Evolutionary conservation across 1,140 invertebrate genomes (phyloP).

Genomic region (Alviniconcha marisindica): DNA sequence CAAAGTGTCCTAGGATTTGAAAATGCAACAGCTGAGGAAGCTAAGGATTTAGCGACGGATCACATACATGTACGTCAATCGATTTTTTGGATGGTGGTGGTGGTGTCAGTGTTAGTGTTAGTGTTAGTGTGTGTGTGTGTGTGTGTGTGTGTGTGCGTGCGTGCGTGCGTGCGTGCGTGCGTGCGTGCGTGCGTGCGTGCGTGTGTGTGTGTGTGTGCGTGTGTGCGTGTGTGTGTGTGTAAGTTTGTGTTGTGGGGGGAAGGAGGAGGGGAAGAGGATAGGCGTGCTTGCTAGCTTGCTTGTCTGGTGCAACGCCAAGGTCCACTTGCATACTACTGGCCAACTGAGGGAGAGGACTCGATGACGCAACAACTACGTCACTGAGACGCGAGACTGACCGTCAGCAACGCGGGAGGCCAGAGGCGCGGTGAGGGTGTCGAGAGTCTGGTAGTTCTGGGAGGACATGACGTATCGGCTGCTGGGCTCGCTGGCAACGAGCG

Average conservation of each 20-base stretch:
- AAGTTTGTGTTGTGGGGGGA: too few species aligned
- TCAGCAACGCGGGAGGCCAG: conserved; percentile 54
- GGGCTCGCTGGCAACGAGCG: conserved; percentile 58
- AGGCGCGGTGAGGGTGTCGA: conserved; percentile 48
- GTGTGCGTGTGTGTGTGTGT: too few species aligned
- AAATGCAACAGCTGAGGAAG: too few species aligned
- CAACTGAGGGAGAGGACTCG: conserved; percentile 52
- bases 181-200: too few species aligned
- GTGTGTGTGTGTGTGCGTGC: too few species aligned
- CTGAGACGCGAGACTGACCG: conserved; percentile 48
- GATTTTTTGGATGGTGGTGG: too few species aligned
- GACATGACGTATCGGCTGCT: conserved; percentile 54
- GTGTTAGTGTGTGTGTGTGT: not conserved
- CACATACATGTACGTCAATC: too few species aligned
- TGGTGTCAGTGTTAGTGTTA: not conserved
- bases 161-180: too few species aligned
- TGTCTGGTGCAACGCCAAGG: not conserved
- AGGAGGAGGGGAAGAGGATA: not conserved
- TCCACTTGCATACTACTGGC: conserved; percentile 57
- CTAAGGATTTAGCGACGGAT: too few species aligned
- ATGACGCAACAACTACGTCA: too few species aligned
- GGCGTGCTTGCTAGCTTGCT: not conserved
- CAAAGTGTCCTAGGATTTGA: too few species aligned
- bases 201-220: too few species aligned
- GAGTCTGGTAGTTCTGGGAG: conserved; percentile 59